Base-by-base conservation (phyloP, 2,797 vertebrate species). In the Apodemus agrarius region DNA sequence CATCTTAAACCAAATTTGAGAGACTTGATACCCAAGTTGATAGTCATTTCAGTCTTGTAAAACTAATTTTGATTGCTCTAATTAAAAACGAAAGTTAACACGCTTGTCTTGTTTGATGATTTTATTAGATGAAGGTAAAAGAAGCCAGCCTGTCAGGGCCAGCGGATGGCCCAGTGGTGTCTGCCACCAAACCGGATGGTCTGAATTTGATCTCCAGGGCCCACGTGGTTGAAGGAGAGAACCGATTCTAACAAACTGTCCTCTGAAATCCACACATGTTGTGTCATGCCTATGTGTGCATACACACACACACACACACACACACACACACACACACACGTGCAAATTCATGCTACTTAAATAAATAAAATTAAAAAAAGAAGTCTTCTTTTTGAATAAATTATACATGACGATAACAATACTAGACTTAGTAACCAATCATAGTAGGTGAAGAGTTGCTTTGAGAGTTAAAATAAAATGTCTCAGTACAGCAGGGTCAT, bases 31-130 rank as follows among this genome's bases (percentile, higher is more conserved):
- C 67, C 89, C 40, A 86, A 82, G 26, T 67, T 90, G 85, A 46
- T 52, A 43, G 43, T 57, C 5, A 2, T 65, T 89, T 96, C 13
- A 19, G 82, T 87, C 79, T 92, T 57, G 54, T 17, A 91, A 88
- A 89, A 31, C 76, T 97, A 75, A 76, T 46, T 75, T 96, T 95
- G 79, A 83, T 83, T 94, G 79, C 79, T 96, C 17, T 54, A 54
- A 40, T 93, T 90, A 46, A 65, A 65, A 83, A 84, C 13, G 34
- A 21, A 49, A 49, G 8, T 63, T 19, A n/a, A 49, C 43, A 85
- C 6, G 12, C 37, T 67, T 85, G 46, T 84, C 63, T 89, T 22
- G 10, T 95, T 82, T 82, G 92, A 82, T 24, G 19, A 63, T 83
- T 94, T 90, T 89, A 52, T 4, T 88, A 81, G 67, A 89, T 87